Conservation (phyloP, 2,113 vertebrate species). For the Lophochroa leadbeateri region DNA sequence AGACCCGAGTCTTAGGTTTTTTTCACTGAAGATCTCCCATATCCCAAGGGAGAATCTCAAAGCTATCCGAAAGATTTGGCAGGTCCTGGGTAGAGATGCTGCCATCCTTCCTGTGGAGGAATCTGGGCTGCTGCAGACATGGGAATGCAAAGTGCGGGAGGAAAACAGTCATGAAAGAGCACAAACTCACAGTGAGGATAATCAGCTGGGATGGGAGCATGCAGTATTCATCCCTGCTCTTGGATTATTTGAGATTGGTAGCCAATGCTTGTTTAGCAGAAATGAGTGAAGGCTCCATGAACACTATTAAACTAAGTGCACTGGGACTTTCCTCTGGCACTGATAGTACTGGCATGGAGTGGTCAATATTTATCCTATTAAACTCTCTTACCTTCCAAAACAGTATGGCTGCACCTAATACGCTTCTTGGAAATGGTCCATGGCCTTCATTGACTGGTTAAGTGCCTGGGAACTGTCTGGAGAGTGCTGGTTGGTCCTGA, state of each 20-base stretch:
- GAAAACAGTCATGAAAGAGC: background rate
- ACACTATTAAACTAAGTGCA: background rate
- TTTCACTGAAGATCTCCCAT: background rate
- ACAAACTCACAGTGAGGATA: background rate
- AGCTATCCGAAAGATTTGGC: background rate
- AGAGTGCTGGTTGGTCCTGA: background rate
- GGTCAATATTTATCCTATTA: background rate
- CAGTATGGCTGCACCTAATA: background rate
- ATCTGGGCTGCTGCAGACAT: background rate
- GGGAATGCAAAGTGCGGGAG: background rate
- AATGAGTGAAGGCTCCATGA: background rate
- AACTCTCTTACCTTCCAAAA: background rate
- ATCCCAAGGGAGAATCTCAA: background rate
- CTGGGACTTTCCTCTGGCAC: background rate
- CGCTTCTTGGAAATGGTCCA: fast-evolving
- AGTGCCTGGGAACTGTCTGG: background rate
- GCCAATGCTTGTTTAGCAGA: background rate
- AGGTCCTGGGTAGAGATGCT: background rate
- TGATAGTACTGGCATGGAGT: background rate
- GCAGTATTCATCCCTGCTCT: background rate
- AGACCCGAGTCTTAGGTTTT: background rate
- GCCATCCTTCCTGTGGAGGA: background rate
- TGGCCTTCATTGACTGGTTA: background rate
- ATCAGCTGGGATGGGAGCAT: background rate
- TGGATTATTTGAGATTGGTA: background rate